Evolutionary conservation across 2,113 vertebrate species (phyloP).

Genomic region (Penelope pileata): DNA sequence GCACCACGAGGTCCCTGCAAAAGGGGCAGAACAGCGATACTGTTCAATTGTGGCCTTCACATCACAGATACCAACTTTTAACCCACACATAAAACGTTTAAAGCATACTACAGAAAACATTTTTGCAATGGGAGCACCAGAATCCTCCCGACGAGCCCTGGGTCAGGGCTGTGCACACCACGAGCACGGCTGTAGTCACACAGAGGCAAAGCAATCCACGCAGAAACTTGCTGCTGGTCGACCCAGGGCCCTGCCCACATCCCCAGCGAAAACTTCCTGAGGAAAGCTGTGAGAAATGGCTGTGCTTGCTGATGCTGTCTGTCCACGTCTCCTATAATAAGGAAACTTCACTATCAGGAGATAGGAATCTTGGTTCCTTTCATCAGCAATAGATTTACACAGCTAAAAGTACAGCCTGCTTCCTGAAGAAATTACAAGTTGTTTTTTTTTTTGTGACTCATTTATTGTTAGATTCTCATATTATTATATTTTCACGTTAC

Average conservation of each 20-base stretch:
- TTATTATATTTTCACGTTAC: not conserved
- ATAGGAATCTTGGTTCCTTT: not conserved
- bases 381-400: not conserved
- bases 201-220: not conserved
- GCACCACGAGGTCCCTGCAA: not conserved
- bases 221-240: not conserved
- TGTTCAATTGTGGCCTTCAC: not conserved
- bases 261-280: not conserved
- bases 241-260: not conserved
- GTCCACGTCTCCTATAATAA: not conserved
- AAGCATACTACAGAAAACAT: not conserved
- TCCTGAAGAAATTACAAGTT: not conserved
- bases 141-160: not conserved
- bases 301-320: not conserved
- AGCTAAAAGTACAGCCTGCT: not conserved
- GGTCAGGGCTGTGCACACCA: not conserved
- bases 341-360: not conserved
- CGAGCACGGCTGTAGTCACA: rapidly evolving
- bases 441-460: not conserved
- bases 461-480: not conserved
- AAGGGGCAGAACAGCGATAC: rapidly evolving
- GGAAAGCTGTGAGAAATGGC: not conserved
- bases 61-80: rapidly evolving
- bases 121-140: not conserved
- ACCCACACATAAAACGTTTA: not conserved